These are phyloP conservation scores for Dreissena rostriformis DNA, from an alignment of 1,140 invertebrate genomes.

Conservation along the genomic window DNA sequence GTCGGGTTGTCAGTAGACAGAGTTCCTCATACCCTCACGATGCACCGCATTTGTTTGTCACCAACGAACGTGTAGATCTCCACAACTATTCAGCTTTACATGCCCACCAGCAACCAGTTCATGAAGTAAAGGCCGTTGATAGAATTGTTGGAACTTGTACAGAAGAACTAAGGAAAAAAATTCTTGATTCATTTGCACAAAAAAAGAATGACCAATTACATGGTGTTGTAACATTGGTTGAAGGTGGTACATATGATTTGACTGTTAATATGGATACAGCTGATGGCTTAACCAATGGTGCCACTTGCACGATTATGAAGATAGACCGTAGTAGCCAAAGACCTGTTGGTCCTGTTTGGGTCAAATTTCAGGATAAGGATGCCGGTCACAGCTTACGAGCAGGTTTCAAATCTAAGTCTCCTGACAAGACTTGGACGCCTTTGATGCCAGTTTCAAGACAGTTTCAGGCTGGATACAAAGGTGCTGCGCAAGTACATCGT, in stretches of 20 bases:
- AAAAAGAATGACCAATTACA: slow-evolving; percentile 29
- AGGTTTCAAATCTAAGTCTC: slow-evolving; percentile 1
- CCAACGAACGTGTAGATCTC: slow-evolving; percentile 14
- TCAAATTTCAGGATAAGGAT: slow-evolving; percentile 25
- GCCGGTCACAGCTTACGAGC: not conserved
- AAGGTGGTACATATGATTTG: slow-evolving; percentile 21
- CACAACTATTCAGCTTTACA: not conserved
- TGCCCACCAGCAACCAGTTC: not conserved
- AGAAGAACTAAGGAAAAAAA: slow-evolving; percentile 6
- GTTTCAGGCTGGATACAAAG: slow-evolving; percentile 23
- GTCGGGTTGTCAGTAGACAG: not conserved
- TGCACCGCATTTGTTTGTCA: slow-evolving; percentile 10
- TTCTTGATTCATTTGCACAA: not conserved
- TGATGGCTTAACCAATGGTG: slow-evolving; percentile 44
- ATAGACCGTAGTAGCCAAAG: not conserved
- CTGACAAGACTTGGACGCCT: slow-evolving; percentile 32
- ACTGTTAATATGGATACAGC: slow-evolving; percentile 33
- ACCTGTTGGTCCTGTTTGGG: slow-evolving; percentile 6
- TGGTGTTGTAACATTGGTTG: not conserved
- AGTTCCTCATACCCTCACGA: slow-evolving; percentile 4
- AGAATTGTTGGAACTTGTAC: slow-evolving; percentile 20
- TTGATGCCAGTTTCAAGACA: slow-evolving; percentile 21
- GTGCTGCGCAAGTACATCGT: slow-evolving; percentile 33
- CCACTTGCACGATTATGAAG: slow-evolving; percentile 32
- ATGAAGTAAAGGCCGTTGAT: slow-evolving; percentile 17